A percentile compares a stretch with the other conserved stretches of the same genome.
Evolutionary conservation across 2,888 invertebrate species (phyloP).

Genomic region (Molanna angustata): DNA sequence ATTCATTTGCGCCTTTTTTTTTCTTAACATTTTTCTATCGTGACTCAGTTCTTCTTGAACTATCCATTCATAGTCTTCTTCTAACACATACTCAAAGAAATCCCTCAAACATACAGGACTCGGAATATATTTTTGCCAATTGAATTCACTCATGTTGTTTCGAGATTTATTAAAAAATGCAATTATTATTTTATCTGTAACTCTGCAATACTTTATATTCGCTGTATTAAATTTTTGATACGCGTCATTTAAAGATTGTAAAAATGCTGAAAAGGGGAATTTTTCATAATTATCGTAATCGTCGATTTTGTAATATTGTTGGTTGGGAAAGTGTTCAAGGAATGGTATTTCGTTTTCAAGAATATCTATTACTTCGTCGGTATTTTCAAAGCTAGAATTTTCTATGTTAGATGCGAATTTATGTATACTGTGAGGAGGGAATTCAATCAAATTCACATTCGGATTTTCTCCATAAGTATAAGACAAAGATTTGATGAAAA

Average conservation of each 20-base stretch:
- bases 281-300: conserved; percentile 15
- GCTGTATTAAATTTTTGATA: conserved; percentile 10
- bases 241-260: conserved; percentile 12
- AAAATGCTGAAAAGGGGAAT: background rate
- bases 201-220: conserved; percentile 14
- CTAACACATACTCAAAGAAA: conserved; percentile 53
- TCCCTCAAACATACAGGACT: conserved; percentile 55
- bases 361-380: conserved; percentile 2
- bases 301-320: conserved; percentile 6
- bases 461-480: conserved; percentile 12
- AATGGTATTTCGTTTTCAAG: background rate
- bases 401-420: background rate
- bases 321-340: conserved; percentile 5
- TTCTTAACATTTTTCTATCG: too few relatives aligned
- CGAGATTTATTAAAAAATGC: conserved; percentile 7
- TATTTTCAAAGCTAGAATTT: background rate
- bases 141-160: background rate
- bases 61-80: conserved; percentile 53
- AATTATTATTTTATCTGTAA: conserved; percentile 13
- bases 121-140: conserved; percentile 47
- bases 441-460: conserved; percentile 5
- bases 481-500: conserved; percentile 6
- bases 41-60: conserved; percentile 45
- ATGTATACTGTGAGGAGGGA: conserved; percentile 3
- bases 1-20: too few relatives aligned